These are phyloP conservation scores for Propithecus deckenii DNA, from an alignment of 2,797 vertebrate genomes.

Conservation along the genomic window DNA sequence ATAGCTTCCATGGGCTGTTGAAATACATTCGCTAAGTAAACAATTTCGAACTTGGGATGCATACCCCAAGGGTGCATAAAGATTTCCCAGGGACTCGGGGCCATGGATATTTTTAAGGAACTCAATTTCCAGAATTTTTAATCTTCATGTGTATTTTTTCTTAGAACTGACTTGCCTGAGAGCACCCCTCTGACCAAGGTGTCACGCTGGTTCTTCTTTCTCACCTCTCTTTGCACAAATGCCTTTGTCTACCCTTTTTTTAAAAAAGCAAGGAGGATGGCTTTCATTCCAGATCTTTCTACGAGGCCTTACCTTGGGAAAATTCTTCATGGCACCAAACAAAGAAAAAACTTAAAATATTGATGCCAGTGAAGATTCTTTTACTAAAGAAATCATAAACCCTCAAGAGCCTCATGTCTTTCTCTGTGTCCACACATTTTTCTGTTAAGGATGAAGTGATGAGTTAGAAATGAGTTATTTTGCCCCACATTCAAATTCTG, in stretches of 20 bases:
- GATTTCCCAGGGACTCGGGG: background rate
- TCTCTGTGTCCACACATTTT: background rate
- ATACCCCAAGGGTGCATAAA: background rate
- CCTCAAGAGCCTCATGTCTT: background rate
- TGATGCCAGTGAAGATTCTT: constrained; percentile 1
- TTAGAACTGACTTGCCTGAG: background rate
- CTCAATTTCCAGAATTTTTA: constrained; percentile 27
- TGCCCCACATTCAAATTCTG: background rate
- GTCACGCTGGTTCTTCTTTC: background rate
- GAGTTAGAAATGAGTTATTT: background rate
- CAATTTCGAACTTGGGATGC: background rate
- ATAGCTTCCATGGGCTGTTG: background rate
- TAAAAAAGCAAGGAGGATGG: background rate
- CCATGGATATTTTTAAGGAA: background rate
- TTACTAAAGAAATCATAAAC: constrained; percentile 41
- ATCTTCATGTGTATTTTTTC: background rate
- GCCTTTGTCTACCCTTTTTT: background rate
- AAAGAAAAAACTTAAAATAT: background rate
- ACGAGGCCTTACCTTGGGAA: background rate
- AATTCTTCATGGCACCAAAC: background rate
- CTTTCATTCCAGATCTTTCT: constrained; percentile 9
- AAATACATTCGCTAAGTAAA: background rate
- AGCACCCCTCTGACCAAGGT: background rate
- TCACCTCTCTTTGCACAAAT: background rate
- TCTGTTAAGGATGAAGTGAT: background rate